Base-by-base conservation (phyloP, 2,888 invertebrate genomes). In the Drosophila kambysellisi region DNA sequence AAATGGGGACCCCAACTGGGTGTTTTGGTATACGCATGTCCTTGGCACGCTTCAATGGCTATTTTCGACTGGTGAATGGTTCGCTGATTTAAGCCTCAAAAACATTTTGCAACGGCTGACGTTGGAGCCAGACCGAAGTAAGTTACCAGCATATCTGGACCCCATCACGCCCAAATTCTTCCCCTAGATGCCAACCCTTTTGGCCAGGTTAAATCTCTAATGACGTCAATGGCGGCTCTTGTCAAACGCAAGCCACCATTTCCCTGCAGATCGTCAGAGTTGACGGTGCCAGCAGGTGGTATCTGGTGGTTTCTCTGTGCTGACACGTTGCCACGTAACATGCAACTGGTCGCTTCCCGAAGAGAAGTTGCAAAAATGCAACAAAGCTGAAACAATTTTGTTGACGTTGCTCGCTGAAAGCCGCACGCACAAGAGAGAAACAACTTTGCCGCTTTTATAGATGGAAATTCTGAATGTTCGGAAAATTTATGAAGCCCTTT, bases 261-360 rank as follows among this genome's bases (percentile, higher is more conserved):
- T 15, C 37, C 48, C 61, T 41, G 37, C 61, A n/a, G 50, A 37
- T 41, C 25, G 20, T 25, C 43, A 15, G 30, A 53, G 53, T 39
- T 60, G 62, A 39, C 20, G 48, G 32, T 29, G 29, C 33, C 32
- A 15, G 29, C 30, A 39, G 29, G 46, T 11, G 51, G 52, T 30
- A 11, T 43, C 33, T 59, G 51, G 8, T 57, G 69, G 58, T 52
- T 61, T 65, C 58, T 35, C 63, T 69, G 54, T 83, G 74, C 76
- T 89, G 87, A 79, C 84, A 84, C 87, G 79, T 84, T 84, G 87
- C 82, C 76, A 75, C 70, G 66, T 48, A 62, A 76, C 84, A 85
- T 87, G 84, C 89, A 84, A 84, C 84, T 87, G 87, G 89, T 87
- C 67, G 70, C 65, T 56, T 56, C 43, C 32, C 37, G 29, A 64